Base-by-base conservation (phyloP, 2,113 vertebrate species). In the Cyprinodon tularosa region DNA sequence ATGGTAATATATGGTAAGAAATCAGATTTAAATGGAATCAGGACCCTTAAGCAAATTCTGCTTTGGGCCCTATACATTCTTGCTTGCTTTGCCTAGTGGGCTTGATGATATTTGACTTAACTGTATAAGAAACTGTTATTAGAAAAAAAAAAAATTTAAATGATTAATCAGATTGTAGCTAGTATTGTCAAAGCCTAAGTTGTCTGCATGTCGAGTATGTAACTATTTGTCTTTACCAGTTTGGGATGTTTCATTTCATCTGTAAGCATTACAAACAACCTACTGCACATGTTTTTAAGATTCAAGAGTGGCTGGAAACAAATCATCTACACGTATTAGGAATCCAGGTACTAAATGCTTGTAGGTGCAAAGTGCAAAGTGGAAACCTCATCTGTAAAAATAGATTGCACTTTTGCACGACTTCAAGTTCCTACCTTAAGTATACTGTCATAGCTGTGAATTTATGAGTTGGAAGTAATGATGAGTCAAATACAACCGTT, bases 401-500 rank as follows among this genome's bases (percentile, higher is more conserved):
- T 29, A 20, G 50, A 20, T 6, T 20, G 50, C 15, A 20, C 15
- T 17, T 53, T 45, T 45, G 44, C 5, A 67, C 44, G 38, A 53
- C 48, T 62, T 67, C 63, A 60, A 14, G 17, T 0, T 38, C 8
- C 62, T 15, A 13, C 22, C 53, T 12, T 65, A 42, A 67, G 72
- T 20, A 0, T 53, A 20, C 15, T 53, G 15, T 77, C 66, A 64
- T 1, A 53, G n/a, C 59, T 68, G 20, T 7, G 42, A 57, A 69
- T 62, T 1, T 68, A 48, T 50, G 36, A 72, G 48, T 62, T 38
- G 20, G 10, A 71, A 37, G 13, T 64, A 80, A 77, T 45, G 57
- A 73, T 17, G 17, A 69, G 48, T 14, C 44, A 12, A 57, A 29
- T 29, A 29, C 29, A 29, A 29, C 29, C 29, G 29, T 29, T 29